These are phyloP conservation scores for Hipposideros armiger DNA, from an alignment of 2,113 vertebrate genomes.

Conservation along the genomic window DNA sequence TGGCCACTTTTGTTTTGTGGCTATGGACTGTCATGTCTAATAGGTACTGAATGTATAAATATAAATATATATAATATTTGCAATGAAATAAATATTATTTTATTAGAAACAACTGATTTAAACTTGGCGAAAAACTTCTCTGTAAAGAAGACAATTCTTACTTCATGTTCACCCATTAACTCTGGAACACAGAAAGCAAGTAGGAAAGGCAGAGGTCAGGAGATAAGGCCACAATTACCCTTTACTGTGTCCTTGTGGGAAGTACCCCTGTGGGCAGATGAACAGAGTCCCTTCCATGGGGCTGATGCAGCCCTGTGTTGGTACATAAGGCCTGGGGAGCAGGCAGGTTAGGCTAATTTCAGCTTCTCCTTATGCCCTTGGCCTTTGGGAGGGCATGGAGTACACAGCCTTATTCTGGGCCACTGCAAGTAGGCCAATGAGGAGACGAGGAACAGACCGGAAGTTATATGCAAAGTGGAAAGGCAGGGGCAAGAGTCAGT, in stretches of 20 bases:
- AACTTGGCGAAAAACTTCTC: neutral
- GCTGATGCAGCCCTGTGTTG: fast-evolving
- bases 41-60: neutral
- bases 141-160: neutral
- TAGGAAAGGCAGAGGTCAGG: neutral
- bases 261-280: neutral
- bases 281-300: neutral
- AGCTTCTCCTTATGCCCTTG: neutral
- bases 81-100: neutral
- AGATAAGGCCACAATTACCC: fast-evolving
- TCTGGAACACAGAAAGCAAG: neutral
- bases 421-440: neutral
- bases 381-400: neutral
- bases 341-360: too few species aligned
- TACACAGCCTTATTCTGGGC: neutral
- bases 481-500: neutral
- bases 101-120: neutral
- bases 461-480: neutral
- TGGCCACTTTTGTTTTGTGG: neutral
- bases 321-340: neutral
- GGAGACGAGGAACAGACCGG: neutral
- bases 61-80: neutral
- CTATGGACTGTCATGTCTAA: fast-evolving
- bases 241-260: neutral
- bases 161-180: neutral